Base-by-base conservation (phyloP, 2,888 invertebrate genomes). In the Baccha elongata region DNA sequence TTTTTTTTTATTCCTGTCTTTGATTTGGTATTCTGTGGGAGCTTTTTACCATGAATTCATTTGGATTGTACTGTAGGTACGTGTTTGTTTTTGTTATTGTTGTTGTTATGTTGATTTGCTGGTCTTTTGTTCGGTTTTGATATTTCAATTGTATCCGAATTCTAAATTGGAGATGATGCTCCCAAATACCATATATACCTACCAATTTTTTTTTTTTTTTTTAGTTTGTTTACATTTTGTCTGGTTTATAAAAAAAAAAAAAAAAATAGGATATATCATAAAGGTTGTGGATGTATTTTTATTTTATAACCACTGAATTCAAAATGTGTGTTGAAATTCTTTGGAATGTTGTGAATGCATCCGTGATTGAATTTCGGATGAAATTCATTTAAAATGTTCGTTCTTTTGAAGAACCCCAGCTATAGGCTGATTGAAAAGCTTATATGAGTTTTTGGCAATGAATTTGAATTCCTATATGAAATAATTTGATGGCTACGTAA, bases 111-210 rank as follows among this genome's bases (percentile, higher is more conserved):
- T 60, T 76, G 71, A 35, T 53, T 32, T 44, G 50, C 13, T 55
- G 52, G 71, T 71, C 62, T 40, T 75, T 76, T 83, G 71, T 76
- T 72, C 37, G 53, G 71, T 76, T 60, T 83, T 83, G 76, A 83
- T 83, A 76, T 83, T 83, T 83, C 81, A 83, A 72, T 81, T 81
- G 69, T 52, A 60, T 29, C n/a, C 15, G 65, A 32, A 69, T 71
- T 71, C 65, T 73, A 55, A 65, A 62, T 75, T 55, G 65, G 48
- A 64, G 26, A 74, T 71, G 69, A 74, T 69, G 44, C 11, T 50
- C 23, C 29, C 11, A 44, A 44, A 44, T 44, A 3, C n/a, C 37
- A n/a, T n/a, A n/a, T n/a, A n/a, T n/a, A n/a, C n/a, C n/a, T n/a
- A n/a, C n/a, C 26, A 1, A 15, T 40, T 37, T 67, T 60, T 29